phyloP scores from a whole-genome alignment of 2,797 vertebrate genomes.

The Aplochiton taeniatus region DNA sequence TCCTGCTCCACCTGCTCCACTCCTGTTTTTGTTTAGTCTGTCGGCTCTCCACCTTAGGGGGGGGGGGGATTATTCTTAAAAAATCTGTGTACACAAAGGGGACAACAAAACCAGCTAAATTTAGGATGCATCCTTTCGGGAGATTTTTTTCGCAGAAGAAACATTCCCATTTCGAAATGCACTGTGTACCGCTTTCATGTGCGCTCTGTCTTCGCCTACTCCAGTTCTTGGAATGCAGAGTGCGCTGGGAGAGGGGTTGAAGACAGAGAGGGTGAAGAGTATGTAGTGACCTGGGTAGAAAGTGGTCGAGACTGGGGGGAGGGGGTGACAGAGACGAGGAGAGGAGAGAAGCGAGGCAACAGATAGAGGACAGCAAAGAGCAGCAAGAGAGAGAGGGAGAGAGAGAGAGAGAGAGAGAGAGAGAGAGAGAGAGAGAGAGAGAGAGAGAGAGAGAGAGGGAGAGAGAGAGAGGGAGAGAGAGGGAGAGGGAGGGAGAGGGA shows the following conservation, averaged over 20 bases:
- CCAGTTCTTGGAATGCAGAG: background rate
- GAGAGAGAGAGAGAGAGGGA: background rate
- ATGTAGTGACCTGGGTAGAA: conserved; percentile 3
- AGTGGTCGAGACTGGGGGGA: no score
- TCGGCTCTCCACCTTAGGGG: background rate
- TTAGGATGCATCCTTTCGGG: background rate
- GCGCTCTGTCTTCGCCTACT: background rate
- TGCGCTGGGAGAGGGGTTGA: conserved; percentile 2
- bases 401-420: background rate
- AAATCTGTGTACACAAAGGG: background rate
- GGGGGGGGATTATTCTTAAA: background rate
- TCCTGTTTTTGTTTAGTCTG: conserved; percentile 7
- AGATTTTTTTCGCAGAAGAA: background rate
- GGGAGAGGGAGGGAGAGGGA: background rate
- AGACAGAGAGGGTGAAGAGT: conserved; percentile 4
- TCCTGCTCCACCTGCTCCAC: background rate
- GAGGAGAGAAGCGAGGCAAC: background rate
- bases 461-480: conserved; percentile 17
- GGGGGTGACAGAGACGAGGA: no score
- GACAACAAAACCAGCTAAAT: background rate
- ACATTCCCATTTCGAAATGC: conserved; percentile 2
- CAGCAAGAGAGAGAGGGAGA: conserved; percentile 6
- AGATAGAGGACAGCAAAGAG: no score
- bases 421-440: conserved; percentile 15
- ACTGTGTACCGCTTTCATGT: background rate